Evolutionary conservation across 1,140 invertebrate species (phyloP), one percentile per base, ranked within the genome.

Genomic region (Leptinotarsa texana): DNA sequence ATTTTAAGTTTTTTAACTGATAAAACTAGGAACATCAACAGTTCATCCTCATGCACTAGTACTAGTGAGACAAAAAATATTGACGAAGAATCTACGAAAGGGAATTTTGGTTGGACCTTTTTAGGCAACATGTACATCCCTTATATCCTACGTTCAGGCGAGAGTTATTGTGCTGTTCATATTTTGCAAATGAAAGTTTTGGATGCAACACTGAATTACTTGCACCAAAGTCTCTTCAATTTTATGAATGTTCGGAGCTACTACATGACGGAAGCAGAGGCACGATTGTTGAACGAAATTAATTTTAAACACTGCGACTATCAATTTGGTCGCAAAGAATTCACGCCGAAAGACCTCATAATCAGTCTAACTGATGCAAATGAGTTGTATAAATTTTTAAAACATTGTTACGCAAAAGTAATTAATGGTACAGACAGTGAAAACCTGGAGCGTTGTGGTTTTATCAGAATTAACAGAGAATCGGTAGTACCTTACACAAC

Each of bases 401-500:
- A 94, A 82, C 93, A 94, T 75, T 96, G 95, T 85, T 95, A 94
- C 86, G 92, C 92, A 73, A 95, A 96, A 84, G 86, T 96, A 71
- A 88, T 92, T 42, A 87, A 88, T 51, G 88, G 88, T 22, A 88
- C 89, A 76, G 90, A 88, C 79, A 89, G 90, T 8, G 91, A 90
- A 78, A 88, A 89, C 13, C 90, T 91, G 75, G 93, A 95, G 82
- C 92, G 94, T 79, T 97, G 96, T 87, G 96, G 96, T 65, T 98
- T 98, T 85, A 95, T 97, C 78, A 89, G 95, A 65, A 96, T 98
- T 75, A 97, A 98, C 83, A 95, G 95, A 82, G 96, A 96, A 82
- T 95, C 95, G 0, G 94, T 98, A 47, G 95, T 98, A 65, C 96
- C 96, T 4, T 98, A 97, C 83, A 96, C 96, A 1, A 90, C 94